Conservation (phyloP, 2,888 invertebrate genomes). For the Stramonita haemastoma region DNA sequence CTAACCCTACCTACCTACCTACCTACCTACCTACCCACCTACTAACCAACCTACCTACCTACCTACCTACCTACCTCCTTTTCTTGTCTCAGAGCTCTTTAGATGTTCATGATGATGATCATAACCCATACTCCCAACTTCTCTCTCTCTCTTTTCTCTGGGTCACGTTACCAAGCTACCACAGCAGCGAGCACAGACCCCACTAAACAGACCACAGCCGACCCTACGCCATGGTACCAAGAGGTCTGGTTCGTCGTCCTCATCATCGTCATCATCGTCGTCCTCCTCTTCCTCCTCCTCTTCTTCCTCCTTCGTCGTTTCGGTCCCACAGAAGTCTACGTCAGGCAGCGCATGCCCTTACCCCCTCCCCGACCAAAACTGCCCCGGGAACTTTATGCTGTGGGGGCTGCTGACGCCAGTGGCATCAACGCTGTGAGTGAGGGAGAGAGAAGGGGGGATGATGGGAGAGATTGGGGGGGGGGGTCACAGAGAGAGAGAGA, state of each 20-base stretch:
- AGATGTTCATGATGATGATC: too few relatives aligned
- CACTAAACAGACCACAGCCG: not conserved
- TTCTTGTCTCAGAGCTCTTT: too few relatives aligned
- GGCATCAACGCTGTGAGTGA: not conserved
- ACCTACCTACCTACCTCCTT: too few relatives aligned
- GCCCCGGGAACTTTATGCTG: not conserved
- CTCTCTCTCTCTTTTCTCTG: too few relatives aligned
- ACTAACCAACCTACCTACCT: too few relatives aligned
- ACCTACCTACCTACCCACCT: too few relatives aligned
- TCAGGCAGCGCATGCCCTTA: conserved; percentile 4
- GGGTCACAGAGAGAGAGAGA: not conserved
- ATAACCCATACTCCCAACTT: too few relatives aligned
- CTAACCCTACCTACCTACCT: too few relatives aligned
- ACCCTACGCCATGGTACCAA: not conserved
- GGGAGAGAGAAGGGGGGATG: too few relatives aligned
- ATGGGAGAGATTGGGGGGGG: too few relatives aligned
- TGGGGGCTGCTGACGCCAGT: not conserved
- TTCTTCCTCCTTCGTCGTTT: not conserved
- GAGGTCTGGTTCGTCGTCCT: conserved; percentile 10
- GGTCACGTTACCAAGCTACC: too few relatives aligned
- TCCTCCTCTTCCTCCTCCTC: not conserved
- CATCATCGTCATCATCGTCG: not conserved
- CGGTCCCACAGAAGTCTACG: not conserved
- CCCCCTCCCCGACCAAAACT: not conserved
- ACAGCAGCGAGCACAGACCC: not conserved